Evolutionary conservation across 2,113 vertebrate genomes (phyloP), one percentile per base, ranked within the genome.

Genomic region (Phalacrocorax pelagicus): DNA sequence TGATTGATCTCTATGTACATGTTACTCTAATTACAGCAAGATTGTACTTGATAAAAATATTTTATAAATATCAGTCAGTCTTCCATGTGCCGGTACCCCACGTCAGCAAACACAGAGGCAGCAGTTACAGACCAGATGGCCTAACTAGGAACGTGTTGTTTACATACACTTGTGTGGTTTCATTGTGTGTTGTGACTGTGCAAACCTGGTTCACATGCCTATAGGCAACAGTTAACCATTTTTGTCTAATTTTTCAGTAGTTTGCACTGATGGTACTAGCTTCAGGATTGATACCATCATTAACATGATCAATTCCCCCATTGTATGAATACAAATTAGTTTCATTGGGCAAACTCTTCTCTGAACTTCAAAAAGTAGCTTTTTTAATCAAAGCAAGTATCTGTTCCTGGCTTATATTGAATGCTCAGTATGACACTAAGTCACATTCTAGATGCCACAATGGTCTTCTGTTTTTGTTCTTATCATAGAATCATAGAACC

Each of bases 11-110:
- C 32, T 74, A 13, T 78, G 59, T 86, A 67, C 0, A 0, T 55
- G 38, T 59, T 94, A 57, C 24, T 83, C 63, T 91, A 96, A 95
- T 90, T 94, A 80, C 90, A 90, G 30, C 32, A 90, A 65, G 46
- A 88, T 58, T 91, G 67, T 90, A 85, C 78, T 92, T 79, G 78
- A 91, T 70, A 95, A 93, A 96, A 95, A 94, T 92, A 90, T 94
- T 96, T 78, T 85, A 90, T 90, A 88, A 96, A 93, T 93, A 91
- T 75, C 85, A 85, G 34, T 54, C 74, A 82, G 22, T 82, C 74
- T 95, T 91, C 19, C 32, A 69, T 65, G 81, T 94, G 70, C 62
- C 8, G 4, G 58, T 89, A 90, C 58, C 32, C 46, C 51, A 65
- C 77, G 81, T 94, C 81, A 94, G 72, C 58, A 96, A 96, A 97